A percentile compares a stretch with the other conserved stretches of the same genome.
Conservation (phyloP, 1,140 invertebrate genomes). For the Cydia fagiglandana region DNA sequence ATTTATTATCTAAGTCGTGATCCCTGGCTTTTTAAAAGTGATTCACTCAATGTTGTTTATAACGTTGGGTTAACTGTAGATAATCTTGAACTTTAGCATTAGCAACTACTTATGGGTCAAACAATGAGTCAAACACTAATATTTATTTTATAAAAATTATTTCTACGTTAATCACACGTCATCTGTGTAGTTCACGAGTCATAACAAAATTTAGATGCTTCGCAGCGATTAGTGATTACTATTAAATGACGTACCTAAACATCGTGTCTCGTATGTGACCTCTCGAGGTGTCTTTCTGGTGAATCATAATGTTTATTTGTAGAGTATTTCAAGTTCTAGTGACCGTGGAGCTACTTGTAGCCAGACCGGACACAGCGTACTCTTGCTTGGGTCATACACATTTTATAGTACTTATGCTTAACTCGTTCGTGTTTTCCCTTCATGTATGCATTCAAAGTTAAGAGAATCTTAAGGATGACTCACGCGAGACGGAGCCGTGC, state of each 20-base stretch:
- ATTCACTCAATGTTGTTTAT: constrained; percentile 4
- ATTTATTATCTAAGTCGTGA: not conserved
- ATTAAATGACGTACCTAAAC: constrained; percentile 3
- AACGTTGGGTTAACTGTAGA: not conserved
- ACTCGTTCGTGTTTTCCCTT: no score
- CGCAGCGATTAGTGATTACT: not conserved
- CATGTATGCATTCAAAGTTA: no score
- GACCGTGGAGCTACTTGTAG: not conserved
- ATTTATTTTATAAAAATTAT: not conserved
- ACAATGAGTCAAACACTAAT: not conserved
- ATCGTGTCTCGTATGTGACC: not conserved
- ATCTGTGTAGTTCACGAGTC: not conserved
- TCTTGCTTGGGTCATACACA: not conserved
- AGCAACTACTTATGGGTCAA: not conserved
- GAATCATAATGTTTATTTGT: not conserved
- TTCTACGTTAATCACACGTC: not conserved
- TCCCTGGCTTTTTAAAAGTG: not conserved
- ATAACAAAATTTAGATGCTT: not conserved
- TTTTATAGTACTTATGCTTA: not conserved
- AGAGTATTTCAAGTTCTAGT: not conserved
- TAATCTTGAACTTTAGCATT: constrained; percentile 2
- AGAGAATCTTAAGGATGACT: no score
- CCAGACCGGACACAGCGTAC: no score
- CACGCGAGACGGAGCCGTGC: no score
- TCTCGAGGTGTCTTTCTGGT: not conserved